Evolutionary conservation across 2,888 invertebrate genomes (phyloP).

Genomic region (Morinoia aosen): DNA sequence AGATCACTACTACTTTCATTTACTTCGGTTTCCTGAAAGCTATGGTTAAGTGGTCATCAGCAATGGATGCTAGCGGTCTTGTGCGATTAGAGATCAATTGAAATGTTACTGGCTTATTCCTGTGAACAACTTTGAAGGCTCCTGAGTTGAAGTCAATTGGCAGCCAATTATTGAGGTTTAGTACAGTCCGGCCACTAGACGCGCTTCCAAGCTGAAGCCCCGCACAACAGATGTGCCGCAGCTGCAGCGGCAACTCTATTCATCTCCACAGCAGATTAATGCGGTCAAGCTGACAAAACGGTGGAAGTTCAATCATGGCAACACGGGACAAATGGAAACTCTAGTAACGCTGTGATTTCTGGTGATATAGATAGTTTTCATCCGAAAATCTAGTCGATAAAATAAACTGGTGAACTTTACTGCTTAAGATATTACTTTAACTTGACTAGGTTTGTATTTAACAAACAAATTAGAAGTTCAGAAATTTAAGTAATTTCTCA

Average conservation of each 20-base stretch:
- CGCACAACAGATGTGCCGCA: not conserved
- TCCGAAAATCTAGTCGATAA: not conserved
- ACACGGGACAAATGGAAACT: not conserved
- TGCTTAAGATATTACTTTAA: not conserved
- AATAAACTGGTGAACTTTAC: not conserved
- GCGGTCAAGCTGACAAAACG: not conserved
- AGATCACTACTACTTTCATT: not conserved
- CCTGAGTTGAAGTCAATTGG: conserved; percentile 36
- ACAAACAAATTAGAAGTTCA: not conserved
- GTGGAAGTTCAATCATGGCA: not conserved
- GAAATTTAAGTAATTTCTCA: not conserved
- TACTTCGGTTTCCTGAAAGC: not conserved
- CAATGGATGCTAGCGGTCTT: not conserved
- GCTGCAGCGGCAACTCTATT: not conserved
- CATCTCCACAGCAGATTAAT: not conserved
- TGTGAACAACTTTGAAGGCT: conserved; percentile 8
- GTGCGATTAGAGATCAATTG: not conserved
- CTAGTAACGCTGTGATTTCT: not conserved
- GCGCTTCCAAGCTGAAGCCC: not conserved
- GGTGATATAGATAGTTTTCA: not conserved
- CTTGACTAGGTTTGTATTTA: not conserved
- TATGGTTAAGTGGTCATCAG: not conserved
- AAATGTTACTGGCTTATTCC: not conserved
- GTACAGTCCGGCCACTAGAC: not conserved
- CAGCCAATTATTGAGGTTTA: not conserved